These are phyloP conservation scores for Trichomalopsis sarcophagae DNA, from an alignment of 1,140 invertebrate genomes.

Conservation along the genomic window DNA sequence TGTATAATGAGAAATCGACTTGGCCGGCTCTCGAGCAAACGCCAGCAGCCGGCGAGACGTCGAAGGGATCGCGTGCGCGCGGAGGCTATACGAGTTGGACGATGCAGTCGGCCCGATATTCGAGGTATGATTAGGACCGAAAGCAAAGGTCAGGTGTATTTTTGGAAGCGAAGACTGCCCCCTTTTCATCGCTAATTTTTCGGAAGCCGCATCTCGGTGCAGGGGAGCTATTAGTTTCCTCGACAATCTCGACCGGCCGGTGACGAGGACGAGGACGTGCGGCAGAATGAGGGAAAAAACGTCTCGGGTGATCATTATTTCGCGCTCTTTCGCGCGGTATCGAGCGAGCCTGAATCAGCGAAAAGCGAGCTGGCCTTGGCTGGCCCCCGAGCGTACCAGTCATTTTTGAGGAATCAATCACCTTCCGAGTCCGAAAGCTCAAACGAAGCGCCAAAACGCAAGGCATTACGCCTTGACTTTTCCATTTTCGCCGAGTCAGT, in stretches of 20 bases:
- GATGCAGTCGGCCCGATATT: neutral
- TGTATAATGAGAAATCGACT: constrained; percentile 55
- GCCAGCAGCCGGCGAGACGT: constrained; percentile 28
- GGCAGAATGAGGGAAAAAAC: too few species aligned
- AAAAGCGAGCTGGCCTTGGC: neutral
- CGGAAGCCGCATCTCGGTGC: neutral
- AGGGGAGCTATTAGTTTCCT: neutral
- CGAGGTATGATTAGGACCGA: constrained; percentile 22
- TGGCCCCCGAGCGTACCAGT: neutral
- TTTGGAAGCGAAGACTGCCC: constrained; percentile 47
- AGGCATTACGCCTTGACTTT: neutral
- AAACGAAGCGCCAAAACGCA: neutral
- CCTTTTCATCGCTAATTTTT: too few species aligned
- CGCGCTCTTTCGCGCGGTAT: too few species aligned
- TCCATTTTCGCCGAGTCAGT: neutral
- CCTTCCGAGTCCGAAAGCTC: neutral
- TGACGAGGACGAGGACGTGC: too few species aligned
- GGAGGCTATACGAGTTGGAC: constrained; percentile 19
- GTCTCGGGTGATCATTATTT: too few species aligned
- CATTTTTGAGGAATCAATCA: constrained; percentile 36
- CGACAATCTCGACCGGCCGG: constrained; percentile 35
- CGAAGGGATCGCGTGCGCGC: constrained; percentile 51
- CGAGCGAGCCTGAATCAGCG: too few species aligned
- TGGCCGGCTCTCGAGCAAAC: constrained; percentile 52
- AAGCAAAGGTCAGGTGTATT: constrained; percentile 59